Evolutionary conservation across 2,888 invertebrate species (phyloP), one percentile per base, ranked within the genome.

Genomic region (Petrolisthes cinctipes): DNA sequence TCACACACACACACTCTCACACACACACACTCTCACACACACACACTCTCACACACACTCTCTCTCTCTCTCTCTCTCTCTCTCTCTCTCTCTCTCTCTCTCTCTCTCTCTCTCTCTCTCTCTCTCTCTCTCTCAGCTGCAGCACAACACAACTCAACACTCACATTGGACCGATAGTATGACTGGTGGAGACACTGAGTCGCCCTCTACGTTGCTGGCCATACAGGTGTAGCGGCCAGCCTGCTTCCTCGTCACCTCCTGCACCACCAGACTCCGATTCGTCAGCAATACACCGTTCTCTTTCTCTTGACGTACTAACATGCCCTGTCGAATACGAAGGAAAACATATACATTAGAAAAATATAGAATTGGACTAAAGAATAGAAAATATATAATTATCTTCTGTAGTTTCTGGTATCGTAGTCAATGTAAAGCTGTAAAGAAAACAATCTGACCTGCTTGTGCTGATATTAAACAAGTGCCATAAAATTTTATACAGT

Each of bases 161-260:
- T 84, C 56, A 88, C 88, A 88, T 82, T 84, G 83, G 0, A 88
- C 88, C 7, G 80, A 73, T 7, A 88, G 76, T 14, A 66, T 73
- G 51, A 88, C 76, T 20, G 88, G 88, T 23, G 83, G 75, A 57
- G 88, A 88, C 9, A 54, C 84, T 9, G 88, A 75, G 20, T 88
- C 88, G 0, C 88, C 88, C 61, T 88, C 84, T 3, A 84, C 84
- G 51, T 88, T 88, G 54, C 83, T 84, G 14, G 88, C 88, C n/a
- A 81, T 80, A 76, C 88, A 88, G 17, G 88, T 88, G 66, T 88
- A 88, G 2, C 76, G 73, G 61, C 88, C 88, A 4, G 84, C 88
- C 53, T 88, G 88, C 7, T n/a, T 73, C 23, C 88, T 53, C 5
- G 88, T 84, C 66, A 88, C 88, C 66, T 88, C 81, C 81, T 88